Conservation (phyloP, 2,888 invertebrate genomes). For the Yponomeuta malinellus region DNA sequence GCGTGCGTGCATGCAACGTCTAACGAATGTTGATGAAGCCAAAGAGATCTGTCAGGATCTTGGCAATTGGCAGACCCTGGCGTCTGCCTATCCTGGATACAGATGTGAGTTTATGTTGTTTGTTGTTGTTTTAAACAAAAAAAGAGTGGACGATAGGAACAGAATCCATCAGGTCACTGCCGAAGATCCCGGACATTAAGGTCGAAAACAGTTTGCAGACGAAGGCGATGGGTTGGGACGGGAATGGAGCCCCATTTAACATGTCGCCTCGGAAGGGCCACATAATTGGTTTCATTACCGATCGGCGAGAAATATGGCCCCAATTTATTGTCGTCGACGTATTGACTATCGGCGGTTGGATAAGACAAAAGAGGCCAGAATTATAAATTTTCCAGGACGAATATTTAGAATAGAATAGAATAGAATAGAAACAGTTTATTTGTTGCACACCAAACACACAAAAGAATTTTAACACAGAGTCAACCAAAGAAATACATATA, state of each 20-base stretch:
- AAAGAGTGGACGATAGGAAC: neutral
- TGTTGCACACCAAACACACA: too few species aligned
- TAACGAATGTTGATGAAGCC: too few species aligned
- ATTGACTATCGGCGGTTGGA: conserved; percentile 23
- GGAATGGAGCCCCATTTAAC: conserved; percentile 50
- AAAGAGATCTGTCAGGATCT: too few species aligned
- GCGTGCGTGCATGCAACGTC: too few species aligned
- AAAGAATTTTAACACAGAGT: too few species aligned
- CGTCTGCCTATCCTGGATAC: too few species aligned
- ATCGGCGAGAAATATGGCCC: conserved; percentile 49
- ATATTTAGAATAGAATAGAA: too few species aligned
- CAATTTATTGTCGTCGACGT: conserved; percentile 50
- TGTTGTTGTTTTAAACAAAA: too few species aligned
- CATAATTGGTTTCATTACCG: conserved; percentile 69
- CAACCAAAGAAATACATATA: too few species aligned
- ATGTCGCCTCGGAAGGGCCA: conserved; percentile 51
- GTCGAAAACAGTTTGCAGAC: neutral
- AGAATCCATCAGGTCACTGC: neutral
- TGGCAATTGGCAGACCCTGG: too few species aligned
- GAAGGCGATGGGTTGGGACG: neutral
- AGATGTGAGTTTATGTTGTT: too few species aligned
- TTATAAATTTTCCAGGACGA: conserved; percentile 8
- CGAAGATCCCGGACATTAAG: neutral
- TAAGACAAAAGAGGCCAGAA: conserved; percentile 12
- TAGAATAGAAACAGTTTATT: too few species aligned